Evolutionary conservation across 2,797 vertebrate species (phyloP), one percentile per base, ranked within the genome.

Genomic region (Enteromius treurensis): DNA sequence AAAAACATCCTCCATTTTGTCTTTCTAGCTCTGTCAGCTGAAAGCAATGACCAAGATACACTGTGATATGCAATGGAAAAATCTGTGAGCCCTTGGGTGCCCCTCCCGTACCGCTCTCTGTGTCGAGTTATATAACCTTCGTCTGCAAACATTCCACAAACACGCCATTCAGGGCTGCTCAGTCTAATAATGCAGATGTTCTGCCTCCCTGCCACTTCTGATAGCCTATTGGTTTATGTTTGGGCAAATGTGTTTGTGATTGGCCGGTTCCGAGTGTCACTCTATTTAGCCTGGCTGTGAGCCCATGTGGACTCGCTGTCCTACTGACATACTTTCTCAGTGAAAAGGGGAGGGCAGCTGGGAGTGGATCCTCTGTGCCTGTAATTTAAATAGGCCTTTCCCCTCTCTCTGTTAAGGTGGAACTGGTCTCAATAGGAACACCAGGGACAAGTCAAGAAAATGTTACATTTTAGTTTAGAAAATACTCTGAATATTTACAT

Each of bases 321-420:
- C 95, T 91, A 96, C 95, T 96, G 95, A 96, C 95, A 96, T 93
- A 96, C 93, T 95, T 96, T 95, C 92, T 89, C 91, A 94, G 87
- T 93, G 91, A 88, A 89, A 89, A 89, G 79, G 86, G 90, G 80
- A 90, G 81, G 69, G 69, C 77, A 87, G 85, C 90, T 45, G 79
- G 89, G 89, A 87, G 89, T 84, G 81, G 86, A 75, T 79, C 68
- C 89, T 86, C 64, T 62, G 89, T 81, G 78, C 32, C 75, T 42
- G 37, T 37, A 2, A 83, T 88, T 85, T 84, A 55, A 84, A 86
- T 77, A 85, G 26, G 80, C 77, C 70, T 90, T 84, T 87, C 86
- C 79, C 79, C 69, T 87, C 26, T 60, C 67, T 83, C 67, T 91
- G 90, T 95, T 94, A 95, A 96, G 94, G 93, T 94, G 92, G 93